phyloP scores from a whole-genome alignment of 2,113 vertebrate genomes.

The Scomber japonicus region DNA sequence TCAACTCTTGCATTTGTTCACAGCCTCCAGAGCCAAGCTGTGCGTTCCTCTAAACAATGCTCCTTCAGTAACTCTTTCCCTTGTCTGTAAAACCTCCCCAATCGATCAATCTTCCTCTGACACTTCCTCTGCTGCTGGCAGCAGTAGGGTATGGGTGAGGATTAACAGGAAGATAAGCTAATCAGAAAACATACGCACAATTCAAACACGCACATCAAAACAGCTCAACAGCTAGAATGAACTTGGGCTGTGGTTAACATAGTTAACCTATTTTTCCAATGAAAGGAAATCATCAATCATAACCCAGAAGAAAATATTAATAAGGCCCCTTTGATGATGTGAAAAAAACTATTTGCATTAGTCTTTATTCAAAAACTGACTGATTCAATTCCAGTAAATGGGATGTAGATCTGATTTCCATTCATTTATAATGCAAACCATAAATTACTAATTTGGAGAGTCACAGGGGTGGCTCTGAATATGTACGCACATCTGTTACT shows the following conservation, averaged over 20 bases:
- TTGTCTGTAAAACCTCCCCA: slow-evolving; percentile 18
- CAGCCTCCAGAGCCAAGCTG: slow-evolving; percentile 55
- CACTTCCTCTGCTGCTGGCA: slow-evolving; percentile 56
- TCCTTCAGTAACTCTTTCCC: slow-evolving; percentile 56
- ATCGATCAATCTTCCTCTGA: slow-evolving; percentile 48
- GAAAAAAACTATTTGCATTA: slow-evolving; percentile 11
- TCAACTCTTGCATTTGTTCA: slow-evolving; percentile 34
- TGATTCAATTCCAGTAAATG: slow-evolving; percentile 17
- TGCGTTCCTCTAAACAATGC: slow-evolving; percentile 67
- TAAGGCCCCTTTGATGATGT: background rate
- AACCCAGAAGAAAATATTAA: slow-evolving; percentile 25
- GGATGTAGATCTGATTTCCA: background rate
- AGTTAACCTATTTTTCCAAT: slow-evolving; percentile 44
- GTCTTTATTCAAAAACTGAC: slow-evolving; percentile 10
- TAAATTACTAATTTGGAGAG: background rate
- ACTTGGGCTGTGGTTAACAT: slow-evolving; percentile 15
- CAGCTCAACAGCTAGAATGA: slow-evolving; percentile 5
- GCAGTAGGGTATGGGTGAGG: background rate
- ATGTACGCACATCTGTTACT: background rate
- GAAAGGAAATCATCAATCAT: slow-evolving; percentile 51
- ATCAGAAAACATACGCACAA: slow-evolving; percentile 34
- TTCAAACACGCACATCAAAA: slow-evolving; percentile 39
- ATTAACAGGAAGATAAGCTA: slow-evolving; percentile 27
- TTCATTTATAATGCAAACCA: slow-evolving; percentile 1
- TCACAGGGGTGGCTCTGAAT: background rate